Evolutionary conservation across 2,797 vertebrate genomes (phyloP).

Genomic region (Artibeus jamaicensis): DNA sequence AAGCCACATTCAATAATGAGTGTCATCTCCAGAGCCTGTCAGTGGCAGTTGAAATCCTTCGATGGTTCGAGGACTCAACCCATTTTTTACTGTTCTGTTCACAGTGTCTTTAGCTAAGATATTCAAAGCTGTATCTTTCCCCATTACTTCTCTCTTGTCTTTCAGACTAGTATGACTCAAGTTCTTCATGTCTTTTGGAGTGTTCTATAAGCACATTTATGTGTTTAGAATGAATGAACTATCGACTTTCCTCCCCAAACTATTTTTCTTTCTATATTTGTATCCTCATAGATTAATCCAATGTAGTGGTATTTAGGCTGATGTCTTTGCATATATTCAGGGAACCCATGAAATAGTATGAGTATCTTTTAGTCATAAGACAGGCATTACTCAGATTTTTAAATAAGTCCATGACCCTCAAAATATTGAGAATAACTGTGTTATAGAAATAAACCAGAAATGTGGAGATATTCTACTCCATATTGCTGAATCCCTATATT

Average conservation of each 20-base stretch:
- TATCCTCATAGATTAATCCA: background rate
- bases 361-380: background rate
- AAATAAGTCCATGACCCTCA: background rate
- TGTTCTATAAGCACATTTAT: background rate
- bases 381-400: background rate
- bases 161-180: background rate
- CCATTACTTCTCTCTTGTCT: background rate
- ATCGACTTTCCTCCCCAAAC: background rate
- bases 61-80: background rate
- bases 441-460: background rate
- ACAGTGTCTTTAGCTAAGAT: background rate
- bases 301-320: background rate
- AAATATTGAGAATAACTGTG: background rate
- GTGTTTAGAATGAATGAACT: background rate
- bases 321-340: background rate
- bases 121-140: background rate
- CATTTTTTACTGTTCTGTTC: background rate
- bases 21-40: background rate
- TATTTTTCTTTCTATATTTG: background rate
- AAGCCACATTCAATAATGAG: background rate
- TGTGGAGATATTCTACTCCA: background rate
- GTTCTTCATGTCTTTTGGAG: background rate
- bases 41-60: background rate
- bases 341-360: background rate
- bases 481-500: background rate